Conservation (phyloP, 2,888 invertebrate species). For the Dynastes grantii region DNA sequence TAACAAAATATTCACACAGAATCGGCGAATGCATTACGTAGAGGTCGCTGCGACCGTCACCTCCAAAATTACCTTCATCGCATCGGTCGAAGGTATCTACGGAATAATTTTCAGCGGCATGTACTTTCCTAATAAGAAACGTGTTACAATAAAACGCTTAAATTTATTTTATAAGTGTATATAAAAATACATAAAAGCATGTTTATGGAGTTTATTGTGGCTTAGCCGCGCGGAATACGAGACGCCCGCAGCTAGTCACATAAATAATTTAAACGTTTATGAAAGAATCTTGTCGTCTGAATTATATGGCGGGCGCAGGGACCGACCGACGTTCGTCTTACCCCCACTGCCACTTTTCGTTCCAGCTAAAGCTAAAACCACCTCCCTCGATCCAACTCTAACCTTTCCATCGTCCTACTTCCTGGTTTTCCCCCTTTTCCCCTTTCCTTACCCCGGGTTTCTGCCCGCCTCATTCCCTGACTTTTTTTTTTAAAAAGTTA, state of each 20-base stretch:
- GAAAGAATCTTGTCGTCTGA: constrained; percentile 49
- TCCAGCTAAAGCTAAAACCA: not conserved
- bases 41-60: not conserved
- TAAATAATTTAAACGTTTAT: constrained; percentile 50
- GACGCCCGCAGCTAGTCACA: constrained; percentile 42
- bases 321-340: constrained; percentile 9
- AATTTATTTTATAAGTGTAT: constrained; percentile 45
- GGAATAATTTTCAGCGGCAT: constrained; percentile 19
- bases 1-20: not conserved
- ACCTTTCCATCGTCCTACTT: not conserved
- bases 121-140: constrained; percentile 36
- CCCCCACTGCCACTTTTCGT: not conserved
- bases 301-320: constrained; percentile 37
- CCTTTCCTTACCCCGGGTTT: constrained; percentile 13
- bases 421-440: not conserved
- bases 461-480: constrained; percentile 20
- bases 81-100: not conserved
- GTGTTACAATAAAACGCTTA: constrained; percentile 38
- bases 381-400: not conserved
- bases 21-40: not conserved
- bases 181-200: constrained; percentile 41
- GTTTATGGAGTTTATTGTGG: constrained; percentile 47
- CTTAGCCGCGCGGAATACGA: constrained; percentile 39
- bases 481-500: constrained; percentile 49
- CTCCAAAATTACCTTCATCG: not conserved